A percentile compares a stretch with the other conserved stretches of the same genome.
Conservation (phyloP, 2,888 invertebrate genomes). For the Tubulanus polymorphus region DNA sequence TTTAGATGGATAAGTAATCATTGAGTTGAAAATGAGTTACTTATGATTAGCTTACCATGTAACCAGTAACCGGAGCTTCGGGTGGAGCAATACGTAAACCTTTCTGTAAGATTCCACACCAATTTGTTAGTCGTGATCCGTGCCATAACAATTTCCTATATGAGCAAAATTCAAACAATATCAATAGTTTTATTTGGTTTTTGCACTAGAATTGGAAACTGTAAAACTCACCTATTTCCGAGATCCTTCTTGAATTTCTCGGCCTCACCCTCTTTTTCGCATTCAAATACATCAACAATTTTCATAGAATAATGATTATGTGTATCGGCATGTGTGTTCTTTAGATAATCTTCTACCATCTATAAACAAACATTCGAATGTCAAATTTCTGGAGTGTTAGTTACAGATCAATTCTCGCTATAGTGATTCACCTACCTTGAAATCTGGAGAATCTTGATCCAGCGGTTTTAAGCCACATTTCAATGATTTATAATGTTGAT, state of each 20-base stretch:
- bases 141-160: slow-evolving; percentile 56
- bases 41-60: slow-evolving; percentile 55
- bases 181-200: background rate
- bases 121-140: slow-evolving; percentile 57
- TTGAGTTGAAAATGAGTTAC: slow-evolving; percentile 40
- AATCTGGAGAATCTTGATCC: slow-evolving; percentile 37
- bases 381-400: background rate
- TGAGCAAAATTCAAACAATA: no score
- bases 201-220: background rate
- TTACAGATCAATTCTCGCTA: background rate
- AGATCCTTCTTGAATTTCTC: slow-evolving; percentile 45
- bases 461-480: slow-evolving; percentile 52
- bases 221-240: slow-evolving; percentile 50
- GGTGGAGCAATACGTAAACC: slow-evolving; percentile 58
- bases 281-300: slow-evolving; percentile 51
- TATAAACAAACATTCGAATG: slow-evolving; percentile 28
- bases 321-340: slow-evolving; percentile 55
- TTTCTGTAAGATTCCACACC: slow-evolving; percentile 56
- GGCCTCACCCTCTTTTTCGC: slow-evolving; percentile 48
- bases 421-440: slow-evolving; percentile 41
- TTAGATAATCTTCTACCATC: slow-evolving; percentile 53
- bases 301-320: slow-evolving; percentile 55
- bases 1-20: background rate
- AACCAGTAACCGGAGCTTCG: slow-evolving; percentile 58
- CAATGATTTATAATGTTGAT: slow-evolving; percentile 54